Base-by-base conservation (phyloP, 2,797 vertebrate genomes). In the Diplodus sargus region DNA sequence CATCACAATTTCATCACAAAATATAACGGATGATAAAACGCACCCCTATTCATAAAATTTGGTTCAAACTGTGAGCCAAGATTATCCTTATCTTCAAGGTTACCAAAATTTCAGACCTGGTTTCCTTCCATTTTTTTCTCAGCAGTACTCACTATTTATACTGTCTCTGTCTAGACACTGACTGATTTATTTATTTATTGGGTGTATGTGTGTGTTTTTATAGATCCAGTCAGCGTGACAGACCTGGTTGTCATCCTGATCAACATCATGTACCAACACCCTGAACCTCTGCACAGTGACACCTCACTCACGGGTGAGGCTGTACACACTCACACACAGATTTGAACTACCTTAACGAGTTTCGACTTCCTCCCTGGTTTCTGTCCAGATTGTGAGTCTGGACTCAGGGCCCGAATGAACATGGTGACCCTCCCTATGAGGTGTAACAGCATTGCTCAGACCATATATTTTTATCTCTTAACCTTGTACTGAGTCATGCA, bases 161-260 rank as follows among this genome's bases (percentile, higher is more conserved):
- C 17, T 39, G 51, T 42, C 0, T 1, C 52, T 28, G 28, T 59
- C 18, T 59, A 59, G 48, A 28, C 59, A 45, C n/a, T 34, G n/a
- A 51, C 4, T 48, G 12, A 67, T 76, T 15, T 3, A 52, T 13
- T 49, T 11, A 47, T 78, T 56, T 13, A 47, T 17, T 9, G 2
- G 5, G 22, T 23, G n/a, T 81, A 17, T 9, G 5, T 14, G 22
- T 82, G 18, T 86, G 28, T 83, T 45, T 90, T 88, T 74, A n/a
- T 92, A 95, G 97, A 96, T 90, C 90, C 90, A 4, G 74, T 99
- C 30, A 95, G 93, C 28, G 65, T 98, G 85, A 95, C 93, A 0
- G 95, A 97, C 86, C 84, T 99, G 65, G 83, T 99, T 53, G 94
- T 97, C 87, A 93, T 96, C 67, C 95, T 99, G 89, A 96, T 87